Evolutionary conservation across 2,113 vertebrate species (phyloP), one percentile per base, ranked within the genome.

Genomic region (Hypocryptadius cinnamomeus): DNA sequence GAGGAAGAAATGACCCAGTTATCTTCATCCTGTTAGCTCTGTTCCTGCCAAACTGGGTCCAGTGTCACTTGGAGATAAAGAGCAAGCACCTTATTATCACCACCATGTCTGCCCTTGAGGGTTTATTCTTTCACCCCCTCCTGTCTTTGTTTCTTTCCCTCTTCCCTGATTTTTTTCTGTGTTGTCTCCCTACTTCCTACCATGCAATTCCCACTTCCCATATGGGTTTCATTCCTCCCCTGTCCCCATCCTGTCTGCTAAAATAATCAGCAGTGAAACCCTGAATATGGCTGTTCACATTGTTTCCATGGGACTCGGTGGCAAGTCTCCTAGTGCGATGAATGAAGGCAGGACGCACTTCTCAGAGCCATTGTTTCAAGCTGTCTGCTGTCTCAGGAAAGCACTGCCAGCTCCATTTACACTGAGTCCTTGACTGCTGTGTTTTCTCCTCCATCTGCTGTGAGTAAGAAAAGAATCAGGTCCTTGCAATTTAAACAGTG

Each of bases 231-330:
- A 81, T 94, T 96, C 79, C 91, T 96, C 90, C 94, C 65, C 93
- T 80, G 93, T 93, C 95, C 95, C 87, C 94, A 95, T 96, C 95
- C 95, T 96, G 94, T 94, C 95, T 96, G 96, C 93, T 96, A 94
- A 94, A 96, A 94, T 95, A 96, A 96, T 94, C 96, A 96, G 90
- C 85, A 94, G 79, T 76, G 89, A 95, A 92, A 84, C 90, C 70
- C 94, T 64, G 94, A 96, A 95, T 81, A 88, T 94, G 95, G 93
- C 85, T 45, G 48, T 91, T 94, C 91, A 86, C 93, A 95, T 96
- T 96, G 93, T 96, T 95, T 95, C 85, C 10, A 11, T 86, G 95
- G 93, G 94, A 92, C 89, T 92, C 3, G 1, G 93, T 91, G 89
- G 93, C 93, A 89, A 73, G 82, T 82, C 91, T 89, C 91, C 85